Evolutionary conservation across 2,888 invertebrate genomes (phyloP).

Genomic region (Pegoplata infirma): DNA sequence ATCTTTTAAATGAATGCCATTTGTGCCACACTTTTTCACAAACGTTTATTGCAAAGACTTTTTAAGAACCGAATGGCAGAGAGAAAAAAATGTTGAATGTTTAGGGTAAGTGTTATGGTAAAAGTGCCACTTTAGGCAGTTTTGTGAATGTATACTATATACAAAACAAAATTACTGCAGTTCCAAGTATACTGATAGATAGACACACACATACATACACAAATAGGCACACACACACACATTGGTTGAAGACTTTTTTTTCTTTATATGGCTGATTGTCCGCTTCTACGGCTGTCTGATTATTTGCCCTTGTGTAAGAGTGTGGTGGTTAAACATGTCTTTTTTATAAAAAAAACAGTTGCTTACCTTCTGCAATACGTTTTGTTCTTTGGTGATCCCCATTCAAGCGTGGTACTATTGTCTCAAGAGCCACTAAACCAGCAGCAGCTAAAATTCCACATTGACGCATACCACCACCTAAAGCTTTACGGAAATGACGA

Average conservation of each 20-base stretch:
- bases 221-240: too few species aligned
- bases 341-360: conserved; percentile 43
- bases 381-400: conserved; percentile 87
- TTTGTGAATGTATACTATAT: not conserved
- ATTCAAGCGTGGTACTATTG: conserved; percentile 84
- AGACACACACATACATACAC: not conserved
- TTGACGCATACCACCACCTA: conserved; percentile 97
- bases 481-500: conserved; percentile 87
- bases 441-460: conserved; percentile 94
- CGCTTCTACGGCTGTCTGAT: not conserved
- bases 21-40: conserved; percentile 1
- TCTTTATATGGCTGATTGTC: not conserved
- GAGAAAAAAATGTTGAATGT: conserved; percentile 30
- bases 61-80: too few species aligned
- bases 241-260: not conserved
- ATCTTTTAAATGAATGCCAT: conserved; percentile 2
- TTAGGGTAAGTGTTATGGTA: conserved; percentile 45
- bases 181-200: conserved; percentile 27
- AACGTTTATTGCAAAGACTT: conserved; percentile 7
- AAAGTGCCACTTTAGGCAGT: conserved; percentile 54
- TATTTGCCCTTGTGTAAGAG: conserved; percentile 2
- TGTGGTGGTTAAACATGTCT: conserved; percentile 4
- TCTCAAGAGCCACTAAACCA: conserved; percentile 90
- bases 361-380: conserved; percentile 84
- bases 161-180: conserved; percentile 46